Conservation (phyloP, 2,888 invertebrate genomes). For the Cataglyphis albicans region DNA sequence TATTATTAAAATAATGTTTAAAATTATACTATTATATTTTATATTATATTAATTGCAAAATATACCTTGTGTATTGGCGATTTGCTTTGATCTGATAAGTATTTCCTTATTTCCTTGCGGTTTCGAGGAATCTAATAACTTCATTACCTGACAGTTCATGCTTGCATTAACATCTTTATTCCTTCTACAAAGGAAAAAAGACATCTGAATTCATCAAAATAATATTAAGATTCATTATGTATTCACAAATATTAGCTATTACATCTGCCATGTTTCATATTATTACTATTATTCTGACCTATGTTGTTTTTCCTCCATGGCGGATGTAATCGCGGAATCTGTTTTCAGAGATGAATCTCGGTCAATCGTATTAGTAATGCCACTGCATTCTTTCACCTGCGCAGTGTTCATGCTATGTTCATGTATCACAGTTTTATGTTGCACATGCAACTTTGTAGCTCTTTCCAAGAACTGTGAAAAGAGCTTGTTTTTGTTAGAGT, state of each 20-base stretch:
- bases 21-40: constrained; percentile 36
- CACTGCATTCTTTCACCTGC: constrained; percentile 63
- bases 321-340: constrained; percentile 60
- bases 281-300: constrained; percentile 60
- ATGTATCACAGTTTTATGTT: constrained; percentile 75
- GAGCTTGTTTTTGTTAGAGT: constrained; percentile 80
- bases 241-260: background rate
- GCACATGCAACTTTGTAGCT: constrained; percentile 60
- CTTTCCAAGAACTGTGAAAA: constrained; percentile 80
- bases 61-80: constrained; percentile 72
- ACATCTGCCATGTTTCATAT: background rate
- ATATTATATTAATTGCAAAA: constrained; percentile 59
- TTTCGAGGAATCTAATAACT: constrained; percentile 59
- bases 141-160: constrained; percentile 58
- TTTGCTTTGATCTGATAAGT: constrained; percentile 63
- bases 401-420: constrained; percentile 54
- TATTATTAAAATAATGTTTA: constrained; percentile 5
- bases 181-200: constrained; percentile 58
- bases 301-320: constrained; percentile 60
- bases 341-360: constrained; percentile 62
- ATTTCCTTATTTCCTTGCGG: constrained; percentile 65
- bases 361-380: constrained; percentile 58
- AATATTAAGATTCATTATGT: constrained; percentile 14
- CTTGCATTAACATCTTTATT: constrained; percentile 58
- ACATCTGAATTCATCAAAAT: constrained; percentile 36